Base-by-base conservation (phyloP, 2,113 vertebrate species). In the Seriola aureovittata region DNA sequence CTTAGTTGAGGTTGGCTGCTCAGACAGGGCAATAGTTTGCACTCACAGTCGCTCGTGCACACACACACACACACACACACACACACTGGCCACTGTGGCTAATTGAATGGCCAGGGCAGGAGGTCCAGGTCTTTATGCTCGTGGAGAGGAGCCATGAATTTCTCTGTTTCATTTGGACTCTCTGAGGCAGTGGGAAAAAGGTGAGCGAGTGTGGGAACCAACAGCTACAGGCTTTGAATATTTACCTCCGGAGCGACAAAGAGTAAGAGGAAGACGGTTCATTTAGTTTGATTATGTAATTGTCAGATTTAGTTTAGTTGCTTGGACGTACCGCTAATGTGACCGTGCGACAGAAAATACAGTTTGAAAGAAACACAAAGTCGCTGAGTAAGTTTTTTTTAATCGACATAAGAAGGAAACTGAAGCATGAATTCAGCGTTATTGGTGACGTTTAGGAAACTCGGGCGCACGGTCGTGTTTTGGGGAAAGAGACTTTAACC, bases 1-100 rank as follows among this genome's bases (percentile, higher is more conserved):
- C 88, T 93, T 91, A 92, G 93, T 93, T 63, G 82, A 86, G 93
- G 85, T 92, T 93, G 91, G 91, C 90, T 92, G 90, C 91, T 91
- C 92, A 94, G 91, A 91, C 88, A 86, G 88, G 87, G 85, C 89
- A 91, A 87, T 79, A 85, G 82, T 88, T 89, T 83, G 78, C 80
- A 85, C 90, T 54, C 80, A 46, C 79, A 14, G 74, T 50, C 80
- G 19, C 78, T 48, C 69, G 52, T 63, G 19, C 44, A 50, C 82
- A 64, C 81, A 75, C 64, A 73, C 73, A 62, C 62, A 80, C 68
- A 64, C 85, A 81, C 86, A 88, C 68, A 84, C 66, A 68, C 55
- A 55, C 67, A 76, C 63, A 78, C 72, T 72, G 76, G 71, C 80
- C 85, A 71, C 71, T 44, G 85, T 25, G 82, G 91, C 83, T 93